These are phyloP conservation scores for Semotilus atromaculatus DNA, from an alignment of 2,797 vertebrate species.

Conservation along the genomic window DNA sequence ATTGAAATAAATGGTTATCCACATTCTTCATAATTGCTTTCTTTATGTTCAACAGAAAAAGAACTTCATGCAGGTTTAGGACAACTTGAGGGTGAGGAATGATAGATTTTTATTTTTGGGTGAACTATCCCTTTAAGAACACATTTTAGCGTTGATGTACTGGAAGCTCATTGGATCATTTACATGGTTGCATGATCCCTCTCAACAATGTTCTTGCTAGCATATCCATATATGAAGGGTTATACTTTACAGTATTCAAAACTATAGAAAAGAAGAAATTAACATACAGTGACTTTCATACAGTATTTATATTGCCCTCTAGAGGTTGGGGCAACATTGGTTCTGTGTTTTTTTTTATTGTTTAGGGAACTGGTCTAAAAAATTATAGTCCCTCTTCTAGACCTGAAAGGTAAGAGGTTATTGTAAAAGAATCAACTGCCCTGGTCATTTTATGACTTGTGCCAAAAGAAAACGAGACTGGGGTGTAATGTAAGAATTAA, in stretches of 20 bases:
- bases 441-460: not conserved
- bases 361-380: not conserved
- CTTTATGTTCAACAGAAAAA: not conserved
- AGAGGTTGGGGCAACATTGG: not conserved
- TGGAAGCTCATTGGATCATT: not conserved
- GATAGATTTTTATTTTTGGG: too few relatives aligned
- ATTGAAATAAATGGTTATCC: not conserved
- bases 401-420: not conserved
- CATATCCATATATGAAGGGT: not conserved
- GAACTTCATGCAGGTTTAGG: too few relatives aligned
- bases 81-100: too few relatives aligned
- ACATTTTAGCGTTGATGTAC: not conserved
- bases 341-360: not conserved
- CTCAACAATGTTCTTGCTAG: not conserved
- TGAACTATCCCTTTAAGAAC: not conserved
- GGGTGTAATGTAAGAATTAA: not conserved
- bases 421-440: not conserved
- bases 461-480: not conserved
- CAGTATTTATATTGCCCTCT: not conserved
- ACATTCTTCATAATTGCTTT: not conserved
- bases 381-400: not conserved
- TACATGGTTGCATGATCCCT: not conserved
- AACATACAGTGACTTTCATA: not conserved
- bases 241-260: not conserved
- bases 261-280: not conserved